Evolutionary conservation across 2,888 invertebrate genomes (phyloP).

Genomic region (Polyommatus icarus): DNA sequence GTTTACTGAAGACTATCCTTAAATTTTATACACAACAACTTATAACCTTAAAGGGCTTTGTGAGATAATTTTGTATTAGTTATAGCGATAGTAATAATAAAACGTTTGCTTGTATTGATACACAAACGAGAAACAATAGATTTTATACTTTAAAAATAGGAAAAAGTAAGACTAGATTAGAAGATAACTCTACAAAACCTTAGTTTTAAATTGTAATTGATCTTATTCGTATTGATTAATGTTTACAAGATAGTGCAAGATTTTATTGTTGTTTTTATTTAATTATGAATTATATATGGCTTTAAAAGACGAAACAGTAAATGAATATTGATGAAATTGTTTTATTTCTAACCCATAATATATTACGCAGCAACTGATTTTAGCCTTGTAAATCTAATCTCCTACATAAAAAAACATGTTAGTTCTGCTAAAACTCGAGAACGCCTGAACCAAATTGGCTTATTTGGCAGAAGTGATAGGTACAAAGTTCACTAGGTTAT

Average conservation of each 20-base stretch:
- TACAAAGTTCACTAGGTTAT: too few species aligned
- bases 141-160: constrained; percentile 17
- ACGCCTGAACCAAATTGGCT: too few species aligned
- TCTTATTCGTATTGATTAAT: constrained; percentile 7
- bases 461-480: too few species aligned
- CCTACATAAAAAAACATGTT: too few species aligned
- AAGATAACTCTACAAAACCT: not conserved
- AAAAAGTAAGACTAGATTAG: not conserved
- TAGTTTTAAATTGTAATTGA: constrained; percentile 15
- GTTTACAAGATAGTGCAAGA: constrained; percentile 1
- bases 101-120: not conserved
- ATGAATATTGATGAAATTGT: not conserved
- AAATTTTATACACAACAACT: not conserved
- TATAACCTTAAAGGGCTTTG: not conserved
- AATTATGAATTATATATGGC: not conserved
- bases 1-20: not conserved
- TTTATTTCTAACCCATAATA: not conserved
- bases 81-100: not conserved
- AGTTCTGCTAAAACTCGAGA: too few species aligned
- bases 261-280: constrained; percentile 1
- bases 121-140: not conserved
- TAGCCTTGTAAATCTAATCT: not conserved
- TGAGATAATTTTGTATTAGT: not conserved
- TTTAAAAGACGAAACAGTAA: constrained; percentile 12
- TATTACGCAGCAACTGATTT: not conserved